These are phyloP conservation scores for Phalacrocorax aristotelis DNA, from an alignment of 2,113 vertebrate genomes.

Conservation along the genomic window DNA sequence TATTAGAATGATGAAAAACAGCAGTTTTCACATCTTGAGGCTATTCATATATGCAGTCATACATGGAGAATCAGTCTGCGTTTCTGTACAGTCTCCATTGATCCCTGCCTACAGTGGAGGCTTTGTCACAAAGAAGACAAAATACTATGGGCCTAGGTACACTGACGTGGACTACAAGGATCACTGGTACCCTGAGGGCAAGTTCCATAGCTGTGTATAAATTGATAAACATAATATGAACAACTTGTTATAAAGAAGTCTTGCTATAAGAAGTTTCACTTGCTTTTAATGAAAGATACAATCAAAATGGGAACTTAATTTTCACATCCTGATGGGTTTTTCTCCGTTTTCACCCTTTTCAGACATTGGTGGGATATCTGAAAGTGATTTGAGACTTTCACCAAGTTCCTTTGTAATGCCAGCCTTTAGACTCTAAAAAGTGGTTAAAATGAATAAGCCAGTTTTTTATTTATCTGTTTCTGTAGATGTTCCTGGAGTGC, in stretches of 20 bases:
- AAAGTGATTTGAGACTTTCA: background rate
- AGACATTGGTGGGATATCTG: background rate
- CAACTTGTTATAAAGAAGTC: background rate
- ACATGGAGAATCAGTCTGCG: background rate
- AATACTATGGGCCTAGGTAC: background rate
- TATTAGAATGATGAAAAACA: background rate
- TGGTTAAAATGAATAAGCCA: background rate
- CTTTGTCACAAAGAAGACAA: background rate
- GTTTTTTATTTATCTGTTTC: background rate
- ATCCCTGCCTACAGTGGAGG: background rate
- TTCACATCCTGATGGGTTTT: background rate
- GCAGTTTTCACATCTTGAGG: background rate
- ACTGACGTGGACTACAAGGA: background rate
- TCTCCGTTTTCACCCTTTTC: background rate
- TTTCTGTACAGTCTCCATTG: background rate
- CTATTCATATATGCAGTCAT: background rate
- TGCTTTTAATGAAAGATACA: background rate
- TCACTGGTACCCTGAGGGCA: background rate
- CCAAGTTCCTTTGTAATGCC: background rate
- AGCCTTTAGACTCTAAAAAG: background rate
- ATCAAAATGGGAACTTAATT: background rate
- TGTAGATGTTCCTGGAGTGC: background rate
- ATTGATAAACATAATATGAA: background rate
- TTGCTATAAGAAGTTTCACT: background rate
- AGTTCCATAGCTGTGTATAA: background rate